Percentiles rank a stretch among this genome's conserved stretches.
phyloP scores from a whole-genome alignment of 2,797 vertebrate genomes.

The Tragopan temminckii region DNA sequence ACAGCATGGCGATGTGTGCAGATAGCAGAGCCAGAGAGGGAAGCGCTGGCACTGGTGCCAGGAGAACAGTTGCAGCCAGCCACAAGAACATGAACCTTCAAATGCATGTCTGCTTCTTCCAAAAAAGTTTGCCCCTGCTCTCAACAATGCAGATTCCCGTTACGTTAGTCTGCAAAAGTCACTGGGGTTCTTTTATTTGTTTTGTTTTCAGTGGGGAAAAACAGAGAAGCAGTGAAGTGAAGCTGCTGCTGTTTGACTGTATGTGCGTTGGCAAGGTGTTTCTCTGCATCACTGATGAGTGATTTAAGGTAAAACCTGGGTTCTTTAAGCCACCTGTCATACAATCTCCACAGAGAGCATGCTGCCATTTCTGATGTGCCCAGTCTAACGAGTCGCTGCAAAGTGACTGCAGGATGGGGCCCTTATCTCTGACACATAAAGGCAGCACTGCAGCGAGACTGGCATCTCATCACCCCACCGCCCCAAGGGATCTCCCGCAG shows the following conservation, averaged over 20 bases:
- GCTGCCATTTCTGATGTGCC: not conserved
- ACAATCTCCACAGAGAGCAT: not conserved
- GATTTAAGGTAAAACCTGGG: constrained; percentile 6
- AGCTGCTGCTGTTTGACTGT: not conserved
- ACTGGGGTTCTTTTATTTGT: not conserved
- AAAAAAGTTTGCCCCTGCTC: not conserved
- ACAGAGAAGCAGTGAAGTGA: not conserved
- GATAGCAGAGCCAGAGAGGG: not conserved
- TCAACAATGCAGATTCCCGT: not conserved
- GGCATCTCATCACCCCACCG: not conserved
- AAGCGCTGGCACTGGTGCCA: not conserved
- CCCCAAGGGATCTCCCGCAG: not conserved
- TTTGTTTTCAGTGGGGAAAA: not conserved
- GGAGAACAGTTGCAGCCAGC: not conserved
- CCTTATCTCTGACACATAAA: not conserved
- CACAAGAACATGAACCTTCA: not conserved
- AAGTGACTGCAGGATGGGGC: not conserved
- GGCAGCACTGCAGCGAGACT: not conserved
- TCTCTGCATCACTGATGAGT: not conserved
- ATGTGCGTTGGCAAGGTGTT: not conserved
- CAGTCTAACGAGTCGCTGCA: not conserved
- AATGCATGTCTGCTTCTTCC: not conserved
- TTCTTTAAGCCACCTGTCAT: not conserved
- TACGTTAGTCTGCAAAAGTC: not conserved
- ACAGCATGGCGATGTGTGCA: not conserved